Base-by-base conservation (phyloP, 2,797 vertebrate genomes). In the Carduelis carduelis region DNA sequence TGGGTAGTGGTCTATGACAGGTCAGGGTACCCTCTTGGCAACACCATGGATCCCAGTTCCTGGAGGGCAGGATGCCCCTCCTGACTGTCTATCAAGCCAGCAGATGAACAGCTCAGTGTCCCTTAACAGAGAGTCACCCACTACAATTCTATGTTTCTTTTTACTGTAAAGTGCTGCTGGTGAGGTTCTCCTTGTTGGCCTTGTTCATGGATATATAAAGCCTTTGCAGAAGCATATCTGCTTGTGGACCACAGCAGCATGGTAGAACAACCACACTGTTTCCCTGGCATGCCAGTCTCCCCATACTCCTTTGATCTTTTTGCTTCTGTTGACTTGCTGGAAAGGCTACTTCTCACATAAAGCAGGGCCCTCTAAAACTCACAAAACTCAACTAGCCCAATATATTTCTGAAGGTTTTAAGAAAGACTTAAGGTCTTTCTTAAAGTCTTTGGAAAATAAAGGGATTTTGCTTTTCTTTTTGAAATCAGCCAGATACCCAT, bases 221-320 rank as follows among this genome's bases (percentile, higher is more conserved):
- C 14, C 35, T 49, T 32, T 63, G 55, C 21, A 70, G 37, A 22
- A 35, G 8, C 6, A 9, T 23, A 46, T 56, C 41, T 57, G 11
- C n/a, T 39, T 34, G 32, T 53, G 34, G 8, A 57, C 18, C 52
- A 47, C 11, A 44, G 43, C 12, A 84, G 12, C 26, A 63, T 0
- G n/a, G 32, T 2, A 16, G 6, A 82, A 53, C 12, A 74, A 21
- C 2, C 55, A 49, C 0, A 0, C 9, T 3, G 2, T 7, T 56
- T 71, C 19, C 23, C 32, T 5, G 7, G 24, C 0, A 0, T 7
- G 8, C 14, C 16, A 44, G 8, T 21, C 2, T 37, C 32, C 23
- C 7, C 1, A 1, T 17, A 23, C 10, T 52, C 18, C 23, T 52
- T 17, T 23, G 17, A 39, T 22, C 11, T 52, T 78, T 70, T 59